A percentile compares a stretch with the other conserved stretches of the same genome.
Conservation (phyloP, 2,888 invertebrate genomes). For the Leucania comma region DNA sequence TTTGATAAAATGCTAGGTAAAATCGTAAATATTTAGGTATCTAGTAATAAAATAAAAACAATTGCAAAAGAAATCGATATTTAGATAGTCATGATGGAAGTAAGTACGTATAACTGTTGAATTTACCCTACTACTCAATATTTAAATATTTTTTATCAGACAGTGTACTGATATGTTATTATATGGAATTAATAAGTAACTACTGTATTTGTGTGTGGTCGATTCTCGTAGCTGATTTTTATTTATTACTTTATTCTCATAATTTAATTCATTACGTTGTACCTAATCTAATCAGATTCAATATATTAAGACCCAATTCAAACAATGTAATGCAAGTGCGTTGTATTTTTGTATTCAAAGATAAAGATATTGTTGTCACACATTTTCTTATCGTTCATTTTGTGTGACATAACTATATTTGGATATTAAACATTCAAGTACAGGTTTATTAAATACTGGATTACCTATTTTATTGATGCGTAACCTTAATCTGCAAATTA, state of each 20-base stretch:
- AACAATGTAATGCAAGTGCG: conserved; percentile 2
- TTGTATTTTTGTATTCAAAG: conserved; percentile 12
- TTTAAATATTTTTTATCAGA: background rate
- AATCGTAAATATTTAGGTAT: too few relatives aligned
- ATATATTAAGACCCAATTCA: background rate
- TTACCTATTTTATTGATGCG: conserved; percentile 2
- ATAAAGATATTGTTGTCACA: background rate
- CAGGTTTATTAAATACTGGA: conserved; percentile 17
- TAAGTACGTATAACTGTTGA: background rate
- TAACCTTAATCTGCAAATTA: background rate
- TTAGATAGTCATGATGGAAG: background rate
- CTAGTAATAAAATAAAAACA: background rate
- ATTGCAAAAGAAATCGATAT: background rate
- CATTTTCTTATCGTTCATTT: conserved; percentile 19
- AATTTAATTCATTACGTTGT: background rate
- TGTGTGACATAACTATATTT: conserved; percentile 23
- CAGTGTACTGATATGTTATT: background rate
- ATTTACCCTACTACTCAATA: conserved; percentile 27
- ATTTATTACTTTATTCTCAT: background rate
- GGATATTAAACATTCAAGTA: conserved; percentile 14
- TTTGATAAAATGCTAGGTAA: too few relatives aligned
- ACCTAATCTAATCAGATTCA: conserved; percentile 3
- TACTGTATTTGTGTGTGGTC: background rate
- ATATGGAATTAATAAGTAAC: background rate
- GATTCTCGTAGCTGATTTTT: conserved; percentile 1